Conservation (phyloP, 2,888 invertebrate genomes). For the Meghimatium bilineatum region DNA sequence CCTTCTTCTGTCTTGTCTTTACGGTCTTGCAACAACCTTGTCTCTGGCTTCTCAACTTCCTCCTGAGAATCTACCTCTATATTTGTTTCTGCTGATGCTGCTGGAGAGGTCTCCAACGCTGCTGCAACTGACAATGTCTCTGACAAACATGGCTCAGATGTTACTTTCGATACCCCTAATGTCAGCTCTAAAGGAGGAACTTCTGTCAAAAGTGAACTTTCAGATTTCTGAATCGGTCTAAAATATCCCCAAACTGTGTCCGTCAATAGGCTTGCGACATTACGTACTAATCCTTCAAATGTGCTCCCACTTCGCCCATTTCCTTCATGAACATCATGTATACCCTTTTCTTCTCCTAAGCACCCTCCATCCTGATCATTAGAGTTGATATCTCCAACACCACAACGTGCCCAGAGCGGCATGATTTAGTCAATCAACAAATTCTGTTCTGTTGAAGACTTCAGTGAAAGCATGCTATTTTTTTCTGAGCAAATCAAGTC, state of each 20-base stretch:
- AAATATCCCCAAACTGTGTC: constrained; percentile 42
- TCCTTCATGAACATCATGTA: background rate
- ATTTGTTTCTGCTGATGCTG: background rate
- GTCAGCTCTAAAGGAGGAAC: background rate
- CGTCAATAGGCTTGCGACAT: constrained; percentile 33
- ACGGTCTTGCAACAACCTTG: background rate
- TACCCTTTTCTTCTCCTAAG: background rate
- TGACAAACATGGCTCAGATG: background rate
- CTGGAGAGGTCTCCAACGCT: background rate
- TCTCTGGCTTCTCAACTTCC: background rate
- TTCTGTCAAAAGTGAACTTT: background rate
- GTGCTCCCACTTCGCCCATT: constrained; percentile 6
- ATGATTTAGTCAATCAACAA: background rate
- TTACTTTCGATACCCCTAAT: background rate
- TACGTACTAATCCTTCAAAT: constrained; percentile 34
- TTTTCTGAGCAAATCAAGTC: too few relatives aligned
- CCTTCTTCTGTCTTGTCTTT: background rate
- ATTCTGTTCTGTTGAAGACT: too few relatives aligned
- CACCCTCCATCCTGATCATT: background rate
- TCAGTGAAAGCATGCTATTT: too few relatives aligned
- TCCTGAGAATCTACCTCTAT: background rate
- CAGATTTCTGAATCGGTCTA: constrained; percentile 21
- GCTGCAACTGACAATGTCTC: background rate
- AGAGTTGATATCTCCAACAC: background rate
- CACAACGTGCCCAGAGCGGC: constrained; percentile 19